These are phyloP conservation scores for Dipus sagitta DNA, from an alignment of 2,797 vertebrate genomes.

Conservation along the genomic window DNA sequence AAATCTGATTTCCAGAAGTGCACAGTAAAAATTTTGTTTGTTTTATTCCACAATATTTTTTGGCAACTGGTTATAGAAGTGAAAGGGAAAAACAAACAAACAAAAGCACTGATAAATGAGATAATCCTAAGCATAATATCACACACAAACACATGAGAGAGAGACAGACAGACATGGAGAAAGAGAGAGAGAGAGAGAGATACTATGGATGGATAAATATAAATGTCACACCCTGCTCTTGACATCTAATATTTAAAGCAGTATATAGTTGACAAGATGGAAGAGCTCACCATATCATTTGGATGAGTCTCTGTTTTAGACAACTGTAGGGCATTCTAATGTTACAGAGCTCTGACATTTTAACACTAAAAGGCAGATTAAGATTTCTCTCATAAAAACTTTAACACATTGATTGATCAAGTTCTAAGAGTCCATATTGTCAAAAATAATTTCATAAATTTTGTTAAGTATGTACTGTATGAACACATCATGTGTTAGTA, in stretches of 20 bases:
- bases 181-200: too few relatives aligned
- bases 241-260: slow-evolving; percentile 3
- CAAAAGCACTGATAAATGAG: background rate
- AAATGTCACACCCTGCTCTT: background rate
- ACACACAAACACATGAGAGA: background rate
- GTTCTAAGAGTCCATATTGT: background rate
- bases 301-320: slow-evolving; percentile 33
- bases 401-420: slow-evolving; percentile 6
- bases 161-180: too few relatives aligned
- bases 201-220: background rate
- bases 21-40: background rate
- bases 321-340: background rate
- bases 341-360: slow-evolving; percentile 47
- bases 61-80: background rate
- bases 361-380: slow-evolving; percentile 3
- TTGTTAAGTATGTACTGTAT: too few relatives aligned
- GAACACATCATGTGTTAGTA: too few relatives aligned
- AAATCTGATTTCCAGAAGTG: background rate
- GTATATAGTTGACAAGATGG: background rate
- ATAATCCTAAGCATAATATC: too few relatives aligned
- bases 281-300: background rate
- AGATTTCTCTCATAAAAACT: background rate
- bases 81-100: background rate
- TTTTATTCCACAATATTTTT: background rate
- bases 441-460: background rate